Percentiles rank a stretch among this genome's conserved stretches.
Conservation (phyloP, 1,140 invertebrate genomes). For the Cataglyphis hispanica region DNA sequence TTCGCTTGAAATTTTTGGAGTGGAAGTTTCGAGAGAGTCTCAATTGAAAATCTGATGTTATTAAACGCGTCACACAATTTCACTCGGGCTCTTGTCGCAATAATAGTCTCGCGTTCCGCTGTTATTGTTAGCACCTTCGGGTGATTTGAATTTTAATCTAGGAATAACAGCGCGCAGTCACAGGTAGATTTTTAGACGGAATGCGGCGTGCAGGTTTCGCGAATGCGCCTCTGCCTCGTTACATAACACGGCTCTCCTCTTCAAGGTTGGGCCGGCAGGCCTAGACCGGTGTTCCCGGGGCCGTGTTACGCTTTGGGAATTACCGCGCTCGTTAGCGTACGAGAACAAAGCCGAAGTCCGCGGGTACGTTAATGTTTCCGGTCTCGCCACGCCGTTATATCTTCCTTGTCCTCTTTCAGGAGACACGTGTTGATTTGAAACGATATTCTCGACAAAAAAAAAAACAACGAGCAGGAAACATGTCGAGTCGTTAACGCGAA, state of each 20-base stretch:
- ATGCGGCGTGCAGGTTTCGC: conserved; percentile 36
- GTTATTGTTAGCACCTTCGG: conserved; percentile 15
- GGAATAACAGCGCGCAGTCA: conserved; percentile 2
- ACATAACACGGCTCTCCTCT: conserved; percentile 57
- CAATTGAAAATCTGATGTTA: background rate
- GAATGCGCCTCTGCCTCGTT: conserved; percentile 17
- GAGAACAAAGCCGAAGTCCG: conserved; percentile 68
- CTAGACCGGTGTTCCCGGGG: conserved; percentile 21
- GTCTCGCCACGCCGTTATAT: conserved; percentile 4
- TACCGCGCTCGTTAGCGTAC: conserved; percentile 63
- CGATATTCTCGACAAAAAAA: conserved; percentile 26
- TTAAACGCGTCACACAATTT: background rate
- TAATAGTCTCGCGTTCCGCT: background rate
- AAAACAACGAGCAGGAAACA: conserved; percentile 51
- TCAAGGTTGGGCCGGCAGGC: conserved; percentile 57
- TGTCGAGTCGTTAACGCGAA: background rate
- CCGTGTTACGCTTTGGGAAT: conserved; percentile 69
- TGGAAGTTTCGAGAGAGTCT: too few relatives aligned
- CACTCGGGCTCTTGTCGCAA: background rate
- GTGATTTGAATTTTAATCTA: conserved; percentile 37
- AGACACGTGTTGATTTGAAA: conserved; percentile 47
- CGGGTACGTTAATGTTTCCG: conserved; percentile 59
- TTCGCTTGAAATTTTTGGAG: background rate
- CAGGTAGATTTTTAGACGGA: conserved; percentile 25
- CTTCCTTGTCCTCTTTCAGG: conserved; percentile 46